phyloP scores from a whole-genome alignment of 2,113 vertebrate species.

The Cavia porcellus region DNA sequence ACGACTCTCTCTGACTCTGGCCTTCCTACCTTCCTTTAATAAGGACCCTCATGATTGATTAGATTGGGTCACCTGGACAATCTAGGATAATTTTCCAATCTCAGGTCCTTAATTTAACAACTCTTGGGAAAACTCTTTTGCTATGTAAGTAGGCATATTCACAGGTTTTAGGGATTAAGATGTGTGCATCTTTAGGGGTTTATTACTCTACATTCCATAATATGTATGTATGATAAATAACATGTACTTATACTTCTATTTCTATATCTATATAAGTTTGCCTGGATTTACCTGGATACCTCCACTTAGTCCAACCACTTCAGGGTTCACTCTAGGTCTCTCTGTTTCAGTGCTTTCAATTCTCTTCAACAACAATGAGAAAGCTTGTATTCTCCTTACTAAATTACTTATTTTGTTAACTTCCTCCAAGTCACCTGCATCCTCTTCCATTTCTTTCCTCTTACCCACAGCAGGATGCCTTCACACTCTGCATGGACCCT shows the following conservation, averaged over 20 bases:
- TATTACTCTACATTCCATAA: not conserved
- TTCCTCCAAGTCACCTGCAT: not conserved
- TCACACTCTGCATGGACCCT: not conserved
- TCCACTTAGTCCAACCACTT: not conserved
- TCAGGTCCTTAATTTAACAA: not conserved
- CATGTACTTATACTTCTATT: not conserved
- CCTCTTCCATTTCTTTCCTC: not conserved
- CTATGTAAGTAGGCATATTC: not conserved
- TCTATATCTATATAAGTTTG: not conserved
- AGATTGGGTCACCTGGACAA: not conserved
- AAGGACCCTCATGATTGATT: not conserved
- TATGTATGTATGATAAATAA: not conserved
- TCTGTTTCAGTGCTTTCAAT: conserved; percentile 7
- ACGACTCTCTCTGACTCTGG: not conserved
- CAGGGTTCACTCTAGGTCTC: not conserved
- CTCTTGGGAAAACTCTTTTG: not conserved
- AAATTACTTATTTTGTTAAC: conserved; percentile 21
- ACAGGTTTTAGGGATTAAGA: not conserved
- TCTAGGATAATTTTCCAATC: not conserved
- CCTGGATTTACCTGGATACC: not conserved
- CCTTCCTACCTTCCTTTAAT: not conserved
- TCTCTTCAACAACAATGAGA: not conserved
- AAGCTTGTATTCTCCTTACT: conserved; percentile 1
- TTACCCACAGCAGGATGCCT: not conserved
- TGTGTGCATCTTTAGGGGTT: not conserved